phyloP scores from a whole-genome alignment of 2,113 vertebrate species.

The Odontophorus gujanensis region DNA sequence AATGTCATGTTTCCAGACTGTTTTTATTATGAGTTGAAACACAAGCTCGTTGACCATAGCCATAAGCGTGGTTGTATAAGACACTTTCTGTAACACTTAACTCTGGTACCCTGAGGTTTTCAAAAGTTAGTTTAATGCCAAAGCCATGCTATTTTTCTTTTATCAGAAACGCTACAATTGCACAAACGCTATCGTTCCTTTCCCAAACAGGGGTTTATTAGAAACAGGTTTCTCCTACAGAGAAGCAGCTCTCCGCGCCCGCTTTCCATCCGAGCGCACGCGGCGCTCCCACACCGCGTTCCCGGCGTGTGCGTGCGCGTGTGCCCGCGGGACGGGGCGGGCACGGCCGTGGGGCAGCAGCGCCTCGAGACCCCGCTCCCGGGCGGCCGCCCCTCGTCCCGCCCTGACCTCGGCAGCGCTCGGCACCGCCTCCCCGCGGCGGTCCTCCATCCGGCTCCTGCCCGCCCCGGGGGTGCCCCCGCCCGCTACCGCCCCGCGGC shows the following conservation, averaged over 20 bases:
- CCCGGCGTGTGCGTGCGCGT: accelerated
- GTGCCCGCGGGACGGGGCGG: not conserved
- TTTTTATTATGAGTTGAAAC: not conserved
- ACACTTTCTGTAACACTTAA: not conserved
- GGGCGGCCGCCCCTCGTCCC: not conserved
- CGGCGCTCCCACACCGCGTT: too few species aligned
- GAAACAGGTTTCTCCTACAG: not conserved
- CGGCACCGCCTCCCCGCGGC: too few species aligned
- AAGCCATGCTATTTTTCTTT: not conserved
- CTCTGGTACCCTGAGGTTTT: not conserved
- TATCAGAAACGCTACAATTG: not conserved
- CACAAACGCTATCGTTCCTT: accelerated
- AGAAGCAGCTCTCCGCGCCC: accelerated
- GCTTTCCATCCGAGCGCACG: accelerated
- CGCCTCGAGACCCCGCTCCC: not conserved
- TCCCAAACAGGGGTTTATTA: not conserved
- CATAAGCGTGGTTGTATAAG: not conserved
- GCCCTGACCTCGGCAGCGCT: not conserved
- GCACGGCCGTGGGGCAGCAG: not conserved
- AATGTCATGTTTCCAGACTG: not conserved
- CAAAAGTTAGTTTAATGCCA: not conserved
- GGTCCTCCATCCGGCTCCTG: not conserved
- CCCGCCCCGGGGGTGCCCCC: not conserved
- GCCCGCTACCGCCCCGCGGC: not conserved
- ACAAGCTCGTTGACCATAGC: not conserved